These are phyloP conservation scores for Phenganax stokvisi DNA, from an alignment of 92 coral and sea anemone species.

Conservation along the genomic window DNA sequence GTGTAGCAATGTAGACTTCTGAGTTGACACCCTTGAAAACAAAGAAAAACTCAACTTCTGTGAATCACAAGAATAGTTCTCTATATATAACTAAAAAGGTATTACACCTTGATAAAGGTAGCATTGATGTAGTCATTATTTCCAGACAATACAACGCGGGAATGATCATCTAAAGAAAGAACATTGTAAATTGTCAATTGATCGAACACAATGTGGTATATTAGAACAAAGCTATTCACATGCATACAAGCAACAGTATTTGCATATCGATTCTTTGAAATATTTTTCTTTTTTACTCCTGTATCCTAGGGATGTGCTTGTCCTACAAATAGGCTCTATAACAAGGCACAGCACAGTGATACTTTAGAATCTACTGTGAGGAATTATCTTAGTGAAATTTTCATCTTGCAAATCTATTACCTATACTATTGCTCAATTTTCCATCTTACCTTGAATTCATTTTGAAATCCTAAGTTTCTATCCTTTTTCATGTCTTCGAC, in stretches of 20 bases:
- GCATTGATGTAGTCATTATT: slow-evolving; percentile 71
- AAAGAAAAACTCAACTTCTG: not conserved
- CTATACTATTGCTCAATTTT: not conserved
- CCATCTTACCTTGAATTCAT: slow-evolving; percentile 6
- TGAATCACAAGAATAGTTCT: not conserved
- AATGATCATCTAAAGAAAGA: slow-evolving; percentile 63
- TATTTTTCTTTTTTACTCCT: too few relatives aligned
- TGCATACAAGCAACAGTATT: not conserved
- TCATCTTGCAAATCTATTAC: not conserved
- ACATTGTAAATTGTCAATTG: not conserved
- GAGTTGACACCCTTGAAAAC: slow-evolving; percentile 56
- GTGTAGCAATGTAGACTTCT: slow-evolving; percentile 69
- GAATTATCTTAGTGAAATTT: too few relatives aligned
- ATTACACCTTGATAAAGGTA: slow-evolving; percentile 59
- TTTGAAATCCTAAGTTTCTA: slow-evolving; percentile 24
- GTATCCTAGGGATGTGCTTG: too few relatives aligned
- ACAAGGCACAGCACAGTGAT: too few relatives aligned
- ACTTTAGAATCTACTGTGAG: too few relatives aligned
- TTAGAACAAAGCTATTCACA: too few relatives aligned
- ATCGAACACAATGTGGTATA: too few relatives aligned
- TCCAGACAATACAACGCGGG: slow-evolving; percentile 58
- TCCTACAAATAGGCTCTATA: too few relatives aligned
- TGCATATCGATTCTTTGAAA: not conserved
- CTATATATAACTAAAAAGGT: not conserved
- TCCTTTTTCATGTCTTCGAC: slow-evolving; percentile 29